Evolutionary conservation across 2,113 vertebrate genomes (phyloP).

Genomic region (Chascanopsetta lugubris): DNA sequence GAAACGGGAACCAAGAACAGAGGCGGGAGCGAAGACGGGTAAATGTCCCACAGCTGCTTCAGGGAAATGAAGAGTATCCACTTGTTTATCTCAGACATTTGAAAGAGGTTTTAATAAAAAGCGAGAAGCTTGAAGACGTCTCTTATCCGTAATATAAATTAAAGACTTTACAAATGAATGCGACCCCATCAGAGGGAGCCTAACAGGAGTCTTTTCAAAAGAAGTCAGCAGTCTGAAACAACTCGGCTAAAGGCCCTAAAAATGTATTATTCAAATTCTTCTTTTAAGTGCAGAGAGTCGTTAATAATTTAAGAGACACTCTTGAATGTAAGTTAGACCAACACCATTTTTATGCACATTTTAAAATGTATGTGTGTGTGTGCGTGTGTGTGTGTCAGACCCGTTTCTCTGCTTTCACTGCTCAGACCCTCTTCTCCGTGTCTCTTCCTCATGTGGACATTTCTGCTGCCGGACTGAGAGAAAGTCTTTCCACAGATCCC

Average conservation of each 20-base stretch:
- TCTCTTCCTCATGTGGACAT: conserved; percentile 95
- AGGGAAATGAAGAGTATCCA: conserved; percentile 13
- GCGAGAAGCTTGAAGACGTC: neutral
- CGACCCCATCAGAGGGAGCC: too few species aligned
- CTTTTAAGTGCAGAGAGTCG: conserved; percentile 22
- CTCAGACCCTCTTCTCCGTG: conserved; percentile 82
- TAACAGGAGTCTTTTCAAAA: conserved; percentile 18
- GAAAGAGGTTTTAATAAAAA: neutral
- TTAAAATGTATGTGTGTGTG: conserved; percentile 38
- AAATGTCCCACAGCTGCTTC: conserved; percentile 13
- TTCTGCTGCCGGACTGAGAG: conserved; percentile 97
- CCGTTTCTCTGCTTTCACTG: conserved; percentile 75
- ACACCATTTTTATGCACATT: conserved; percentile 33
- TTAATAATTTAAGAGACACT: conserved; percentile 55
- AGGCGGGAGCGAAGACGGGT: neutral
- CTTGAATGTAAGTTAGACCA: conserved; percentile 47
- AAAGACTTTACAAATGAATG: too few species aligned
- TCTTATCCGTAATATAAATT: neutral
- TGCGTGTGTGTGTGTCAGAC: conserved; percentile 31
- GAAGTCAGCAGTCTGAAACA: conserved; percentile 28
- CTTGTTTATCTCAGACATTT: conserved; percentile 24
- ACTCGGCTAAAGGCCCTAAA: conserved; percentile 26
- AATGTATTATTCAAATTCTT: neutral
- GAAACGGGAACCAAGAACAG: conserved; percentile 20
- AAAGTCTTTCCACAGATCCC: conserved; percentile 96